Evolutionary conservation across 2,797 vertebrate species (phyloP).

Genomic region (Salmo trutta): DNA sequence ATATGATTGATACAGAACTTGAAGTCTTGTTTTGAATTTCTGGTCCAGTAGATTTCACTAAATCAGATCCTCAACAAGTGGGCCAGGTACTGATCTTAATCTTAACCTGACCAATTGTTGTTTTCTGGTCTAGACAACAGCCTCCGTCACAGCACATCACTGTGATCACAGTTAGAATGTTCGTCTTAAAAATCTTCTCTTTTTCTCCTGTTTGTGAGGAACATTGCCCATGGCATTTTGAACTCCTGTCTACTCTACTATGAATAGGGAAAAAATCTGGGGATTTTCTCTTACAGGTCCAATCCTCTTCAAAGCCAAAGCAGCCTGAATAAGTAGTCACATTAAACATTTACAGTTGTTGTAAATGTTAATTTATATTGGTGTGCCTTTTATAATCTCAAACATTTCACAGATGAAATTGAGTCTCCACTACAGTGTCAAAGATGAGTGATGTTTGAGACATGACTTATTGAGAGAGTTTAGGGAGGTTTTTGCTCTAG

Average conservation of each 20-base stretch:
- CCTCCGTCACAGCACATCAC: too few species aligned
- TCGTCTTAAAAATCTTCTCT: too few species aligned
- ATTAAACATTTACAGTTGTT: not conserved
- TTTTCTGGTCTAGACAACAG: too few species aligned
- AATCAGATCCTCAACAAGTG: too few species aligned
- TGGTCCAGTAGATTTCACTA: too few species aligned
- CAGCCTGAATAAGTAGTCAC: slow-evolving; percentile 9
- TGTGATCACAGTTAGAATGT: too few species aligned
- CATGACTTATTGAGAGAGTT: too few species aligned
- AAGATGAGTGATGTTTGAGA: not conserved
- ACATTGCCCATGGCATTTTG: not conserved
- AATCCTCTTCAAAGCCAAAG: slow-evolving; percentile 3
- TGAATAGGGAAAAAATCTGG: not conserved
- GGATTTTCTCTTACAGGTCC: not conserved
- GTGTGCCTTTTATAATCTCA: slow-evolving; percentile 13
- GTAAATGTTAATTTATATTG: slow-evolving; percentile 8
- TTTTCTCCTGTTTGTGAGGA: not conserved
- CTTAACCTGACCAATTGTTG: too few species aligned
- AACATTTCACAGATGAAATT: slow-evolving; percentile 1
- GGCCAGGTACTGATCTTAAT: too few species aligned
- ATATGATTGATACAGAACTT: not conserved
- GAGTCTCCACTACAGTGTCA: slow-evolving; percentile 20
- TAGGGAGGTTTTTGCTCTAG: too few species aligned
- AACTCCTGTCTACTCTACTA: not conserved
- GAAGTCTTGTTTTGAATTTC: too few species aligned